Evolutionary conservation across 1,140 invertebrate genomes (phyloP), one percentile per base, ranked within the genome.

Genomic region (Neodiprion pinetum): DNA sequence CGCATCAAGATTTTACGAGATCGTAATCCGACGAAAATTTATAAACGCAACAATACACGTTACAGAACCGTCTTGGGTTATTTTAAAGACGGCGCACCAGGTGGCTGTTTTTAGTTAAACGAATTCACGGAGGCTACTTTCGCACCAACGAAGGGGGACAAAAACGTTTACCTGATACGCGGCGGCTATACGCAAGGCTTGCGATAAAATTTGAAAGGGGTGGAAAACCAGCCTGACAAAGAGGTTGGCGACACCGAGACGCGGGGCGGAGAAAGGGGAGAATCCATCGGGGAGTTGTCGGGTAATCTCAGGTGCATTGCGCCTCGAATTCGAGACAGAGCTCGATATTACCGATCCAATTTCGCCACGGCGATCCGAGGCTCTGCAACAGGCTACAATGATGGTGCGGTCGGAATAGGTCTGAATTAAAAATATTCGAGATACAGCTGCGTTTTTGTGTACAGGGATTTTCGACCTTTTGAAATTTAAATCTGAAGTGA

Each of bases 141-240:
- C 53, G 11, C 0, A 17, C 11, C 11, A 61, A 12, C 53, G 53
- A 61, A 61, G 11, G 11, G 53, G 4, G 53, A 61, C 53, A 61
- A 61, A 61, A 61, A 61, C 53, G 53, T 61, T 61, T 61, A 61
- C n/a, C 53, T 61, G 3, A 61, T 14, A 53, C 50, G 1, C n/a
- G 50, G 0, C 17, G 17, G 50, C 50, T 53, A 53, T 14, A 53
- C 50, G 10, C 10, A 40, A 48, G 3, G 9, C 40, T 48, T 21
- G 17, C 70, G 70, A 7, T 40, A 49, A n/a, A 47, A 28, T n/a
- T 48, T n/a, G 70, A 8, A 7, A 49, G 70, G 21, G 70, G 40
- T 7, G 70, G 70, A 48, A 49, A 71, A 71, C 50, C 40, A 49
- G 70, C 70, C 14, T 40, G 50, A 53, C 50, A 53, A 53, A 53